Percentiles rank a stretch among this genome's conserved stretches.
These are phyloP conservation scores for Rhyacophila evoluta DNA, from an alignment of 2,888 invertebrate genomes.

Conservation along the genomic window DNA sequence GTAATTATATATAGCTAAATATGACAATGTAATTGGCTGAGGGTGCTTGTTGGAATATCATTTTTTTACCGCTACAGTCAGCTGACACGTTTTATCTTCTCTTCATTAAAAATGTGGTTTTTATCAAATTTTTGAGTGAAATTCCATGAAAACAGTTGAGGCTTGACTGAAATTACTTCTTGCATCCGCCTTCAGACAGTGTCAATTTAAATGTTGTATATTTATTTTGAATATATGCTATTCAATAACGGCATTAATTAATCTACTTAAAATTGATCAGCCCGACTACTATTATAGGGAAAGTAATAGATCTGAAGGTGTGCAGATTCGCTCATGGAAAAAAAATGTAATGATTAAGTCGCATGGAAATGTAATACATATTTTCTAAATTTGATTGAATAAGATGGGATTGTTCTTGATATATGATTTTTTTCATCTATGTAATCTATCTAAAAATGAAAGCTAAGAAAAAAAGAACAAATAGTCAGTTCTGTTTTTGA, in stretches of 20 bases:
- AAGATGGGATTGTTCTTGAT: neutral
- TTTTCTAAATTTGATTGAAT: neutral
- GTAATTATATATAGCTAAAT: neutral
- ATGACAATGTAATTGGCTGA: slow-evolving; percentile 19
- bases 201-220: slow-evolving; percentile 2
- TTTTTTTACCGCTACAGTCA: no score
- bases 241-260: neutral
- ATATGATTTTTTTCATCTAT: no score
- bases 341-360: neutral
- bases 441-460: no score
- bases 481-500: no score
- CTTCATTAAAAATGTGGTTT: no score
- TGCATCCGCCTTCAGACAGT: neutral
- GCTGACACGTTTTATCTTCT: no score
- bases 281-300: neutral
- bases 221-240: neutral
- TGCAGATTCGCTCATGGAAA: neutral
- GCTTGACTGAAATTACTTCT: no score
- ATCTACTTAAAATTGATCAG: neutral
- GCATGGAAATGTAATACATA: neutral
- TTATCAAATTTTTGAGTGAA: no score
- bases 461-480: no score
- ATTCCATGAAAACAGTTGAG: no score
- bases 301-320: neutral
- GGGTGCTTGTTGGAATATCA: neutral